Evolutionary conservation across 2,113 vertebrate species (phyloP).

Genomic region (Indicator maculatus): DNA sequence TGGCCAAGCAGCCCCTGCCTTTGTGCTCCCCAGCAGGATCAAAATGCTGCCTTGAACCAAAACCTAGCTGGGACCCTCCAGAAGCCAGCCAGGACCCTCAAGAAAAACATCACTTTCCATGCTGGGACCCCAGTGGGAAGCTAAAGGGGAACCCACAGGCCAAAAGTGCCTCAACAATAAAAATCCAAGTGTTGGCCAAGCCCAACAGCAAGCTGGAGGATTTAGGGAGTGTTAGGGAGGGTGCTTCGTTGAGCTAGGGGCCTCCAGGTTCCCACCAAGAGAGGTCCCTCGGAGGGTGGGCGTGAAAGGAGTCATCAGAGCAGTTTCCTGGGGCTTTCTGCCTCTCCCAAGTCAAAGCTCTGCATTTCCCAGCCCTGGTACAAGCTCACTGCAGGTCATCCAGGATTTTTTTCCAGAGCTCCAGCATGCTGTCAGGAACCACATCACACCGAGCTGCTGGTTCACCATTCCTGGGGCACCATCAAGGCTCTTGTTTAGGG

Average conservation of each 20-base stretch:
- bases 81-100: background rate
- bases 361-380: background rate
- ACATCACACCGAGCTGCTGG: background rate
- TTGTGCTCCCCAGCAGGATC: background rate
- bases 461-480: background rate
- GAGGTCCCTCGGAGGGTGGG: background rate
- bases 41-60: background rate
- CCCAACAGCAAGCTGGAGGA: background rate
- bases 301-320: background rate
- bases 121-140: background rate
- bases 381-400: background rate
- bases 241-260: background rate
- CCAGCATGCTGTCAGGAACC: background rate
- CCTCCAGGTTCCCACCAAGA: background rate
- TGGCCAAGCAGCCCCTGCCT: background rate
- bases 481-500: background rate
- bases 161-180: background rate
- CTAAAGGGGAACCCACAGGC: background rate
- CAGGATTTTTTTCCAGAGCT: background rate
- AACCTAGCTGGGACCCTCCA: background rate
- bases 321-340: background rate
- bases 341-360: background rate
- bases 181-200: background rate
- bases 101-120: accelerated
- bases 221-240: background rate